Evolutionary conservation across 1,140 invertebrate species (phyloP).

Genomic region (fruit fly (Drosophila melanogaster)): Release_6_plus_ISO1_MT NT_033779.5:12697001-12697500

Average conservation of each 20-base stretch:
- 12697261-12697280: constrained; percentile 33
- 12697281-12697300: not conserved
- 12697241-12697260: constrained; percentile 26
- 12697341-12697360: constrained; percentile 1
- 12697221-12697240: not conserved
- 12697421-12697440: not conserved
- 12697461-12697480: constrained; percentile 98
- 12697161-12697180: constrained; percentile 20
- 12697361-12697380: not conserved
- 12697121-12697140: constrained; percentile 3
- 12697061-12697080: not conserved
- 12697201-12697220: not conserved
- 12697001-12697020: not conserved
- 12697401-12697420: not conserved
- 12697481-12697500: constrained; percentile 96
- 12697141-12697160: constrained; percentile 26
- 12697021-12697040: constrained; percentile 32
- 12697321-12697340: not conserved
- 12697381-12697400: not conserved
- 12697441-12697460: not conserved
- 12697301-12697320: not conserved
- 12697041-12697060: not conserved
- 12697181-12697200: constrained; percentile 7
- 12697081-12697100: not conserved
- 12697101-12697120: constrained; percentile 53